Evolutionary conservation across 2,797 vertebrate species (phyloP).

Genomic region (Lophotriccus pileatus): DNA sequence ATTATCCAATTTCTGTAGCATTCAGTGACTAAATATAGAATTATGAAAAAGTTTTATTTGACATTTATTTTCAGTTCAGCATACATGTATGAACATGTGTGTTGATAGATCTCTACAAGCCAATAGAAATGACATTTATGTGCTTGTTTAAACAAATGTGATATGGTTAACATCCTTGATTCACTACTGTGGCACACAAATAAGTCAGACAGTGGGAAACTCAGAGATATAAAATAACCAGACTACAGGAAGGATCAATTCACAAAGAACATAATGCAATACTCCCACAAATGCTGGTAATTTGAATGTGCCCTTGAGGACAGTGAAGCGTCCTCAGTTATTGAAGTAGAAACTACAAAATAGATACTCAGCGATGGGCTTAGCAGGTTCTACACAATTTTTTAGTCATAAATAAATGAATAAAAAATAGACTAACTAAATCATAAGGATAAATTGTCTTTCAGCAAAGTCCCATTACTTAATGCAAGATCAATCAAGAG

Average conservation of each 20-base stretch:
- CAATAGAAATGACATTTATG: not conserved
- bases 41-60: not conserved
- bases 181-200: not conserved
- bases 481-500: not conserved
- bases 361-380: not conserved
- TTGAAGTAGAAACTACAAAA: not conserved
- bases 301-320: not conserved
- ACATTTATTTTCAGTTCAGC: not conserved
- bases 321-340: not conserved
- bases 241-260: not conserved
- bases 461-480: not conserved
- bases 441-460: not conserved
- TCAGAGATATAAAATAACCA: not conserved
- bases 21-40: not conserved
- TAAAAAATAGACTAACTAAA: not conserved
- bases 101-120: not conserved
- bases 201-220: not conserved
- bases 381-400: not conserved
- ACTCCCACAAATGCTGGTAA: not conserved
- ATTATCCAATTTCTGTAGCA: not conserved
- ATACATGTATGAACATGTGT: not conserved
- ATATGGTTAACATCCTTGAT: not conserved
- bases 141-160: not conserved
- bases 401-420: not conserved
- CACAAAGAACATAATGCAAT: not conserved